phyloP scores from a whole-genome alignment of 2,113 vertebrate species.

The Carassius auratus region DNA sequence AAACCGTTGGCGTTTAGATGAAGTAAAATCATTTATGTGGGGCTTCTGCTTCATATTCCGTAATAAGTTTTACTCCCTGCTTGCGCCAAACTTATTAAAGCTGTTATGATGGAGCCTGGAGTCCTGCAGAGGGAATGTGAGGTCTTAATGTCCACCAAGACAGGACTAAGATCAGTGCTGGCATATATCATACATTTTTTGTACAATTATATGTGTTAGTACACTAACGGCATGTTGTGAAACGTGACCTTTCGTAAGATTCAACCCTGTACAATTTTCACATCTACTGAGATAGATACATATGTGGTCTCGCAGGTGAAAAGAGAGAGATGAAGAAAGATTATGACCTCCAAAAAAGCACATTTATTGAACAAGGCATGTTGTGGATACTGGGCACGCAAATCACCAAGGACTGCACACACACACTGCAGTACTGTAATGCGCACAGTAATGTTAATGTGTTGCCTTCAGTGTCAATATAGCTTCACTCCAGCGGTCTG shows the following conservation, averaged over 20 bases:
- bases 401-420: conserved; percentile 53
- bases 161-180: conserved; percentile 11
- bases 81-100: conserved; percentile 43
- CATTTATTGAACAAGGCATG: conserved; percentile 24
- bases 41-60: conserved; percentile 31
- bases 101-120: conserved; percentile 22
- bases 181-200: neutral
- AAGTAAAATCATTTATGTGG: conserved; percentile 49
- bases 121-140: conserved; percentile 4
- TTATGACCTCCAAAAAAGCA: conserved; percentile 1
- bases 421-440: conserved; percentile 58
- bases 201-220: neutral
- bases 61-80: conserved; percentile 46
- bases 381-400: conserved; percentile 16
- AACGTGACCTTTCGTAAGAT: conserved; percentile 9
- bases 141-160: conserved; percentile 16
- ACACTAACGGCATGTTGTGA: neutral
- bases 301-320: neutral
- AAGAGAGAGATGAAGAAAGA: neutral
- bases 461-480: conserved; percentile 68
- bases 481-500: conserved; percentile 59
- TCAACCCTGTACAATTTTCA: neutral
- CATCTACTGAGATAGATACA: neutral
- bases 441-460: conserved; percentile 66
- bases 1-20: conserved; percentile 49